Conservation (phyloP, 2,888 invertebrate genomes). For the Dasysyrphus tricinctus region DNA sequence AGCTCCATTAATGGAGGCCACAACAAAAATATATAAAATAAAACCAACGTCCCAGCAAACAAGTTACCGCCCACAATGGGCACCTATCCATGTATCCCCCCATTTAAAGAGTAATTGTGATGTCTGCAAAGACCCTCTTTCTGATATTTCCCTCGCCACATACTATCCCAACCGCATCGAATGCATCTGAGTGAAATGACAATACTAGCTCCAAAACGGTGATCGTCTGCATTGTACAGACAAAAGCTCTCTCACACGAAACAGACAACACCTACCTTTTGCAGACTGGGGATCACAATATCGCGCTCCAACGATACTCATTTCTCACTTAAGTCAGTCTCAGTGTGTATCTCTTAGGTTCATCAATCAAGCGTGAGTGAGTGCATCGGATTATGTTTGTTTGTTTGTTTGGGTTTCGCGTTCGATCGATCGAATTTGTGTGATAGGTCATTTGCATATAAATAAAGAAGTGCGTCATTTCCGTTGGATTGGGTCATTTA, state of each 20-base stretch:
- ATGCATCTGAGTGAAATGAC: slow-evolving; percentile 19
- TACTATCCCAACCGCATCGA: not conserved
- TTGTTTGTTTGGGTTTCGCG: not conserved
- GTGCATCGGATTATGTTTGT: slow-evolving; percentile 65
- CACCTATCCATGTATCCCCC: slow-evolving; percentile 22
- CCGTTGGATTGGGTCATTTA: slow-evolving; percentile 61
- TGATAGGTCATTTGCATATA: slow-evolving; percentile 67
- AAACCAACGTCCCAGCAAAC: slow-evolving; percentile 18
- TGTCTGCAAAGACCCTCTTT: slow-evolving; percentile 53
- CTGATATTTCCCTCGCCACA: not conserved
- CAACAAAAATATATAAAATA: slow-evolving; percentile 13
- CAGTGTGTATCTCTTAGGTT: slow-evolving; percentile 73
- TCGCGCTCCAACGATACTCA: slow-evolving; percentile 62
- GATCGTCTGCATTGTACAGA: slow-evolving; percentile 28
- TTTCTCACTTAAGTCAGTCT: slow-evolving; percentile 60
- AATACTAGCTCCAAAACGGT: not conserved
- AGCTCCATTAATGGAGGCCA: slow-evolving; percentile 69
- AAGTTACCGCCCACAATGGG: slow-evolving; percentile 64
- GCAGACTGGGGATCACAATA: slow-evolving; percentile 52
- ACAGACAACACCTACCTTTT: slow-evolving; percentile 4
- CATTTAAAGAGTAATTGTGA: slow-evolving; percentile 10
- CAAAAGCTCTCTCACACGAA: slow-evolving; percentile 62
- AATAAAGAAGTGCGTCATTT: slow-evolving; percentile 69
- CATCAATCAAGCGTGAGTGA: slow-evolving; percentile 75
- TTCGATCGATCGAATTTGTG: slow-evolving; percentile 34